Base-by-base conservation (phyloP, 2,888 invertebrate genomes). In the Orthosia gothica region DNA sequence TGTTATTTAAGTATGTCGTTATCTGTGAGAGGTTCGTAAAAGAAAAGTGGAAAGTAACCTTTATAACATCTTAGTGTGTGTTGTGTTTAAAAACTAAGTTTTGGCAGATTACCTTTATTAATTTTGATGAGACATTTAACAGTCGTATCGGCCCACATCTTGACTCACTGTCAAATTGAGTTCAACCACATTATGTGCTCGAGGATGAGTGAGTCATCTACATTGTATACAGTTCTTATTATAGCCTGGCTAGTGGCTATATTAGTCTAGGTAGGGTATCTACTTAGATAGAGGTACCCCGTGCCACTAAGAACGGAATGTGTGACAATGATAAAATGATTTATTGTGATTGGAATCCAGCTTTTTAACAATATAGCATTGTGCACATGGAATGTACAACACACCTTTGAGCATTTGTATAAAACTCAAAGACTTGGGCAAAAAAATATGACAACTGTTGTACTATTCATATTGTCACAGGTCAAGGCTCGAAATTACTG, bases 151-250 rank as follows among this genome's bases (percentile, higher is more conserved):
- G 13, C 55, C 40, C 3, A 79, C 32, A 63, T 63, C 62, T 62
- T 16, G 79, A 58, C 13, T 47, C 57, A 40, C 15, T 49, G 47
- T 49, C 57, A 18, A 72, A 72, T 71, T 58, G 50, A 72, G 57
- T 79, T 54, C 73, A 63, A 52, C 71, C 61, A 57, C 23, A 62
- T 47, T 71, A 70, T n/a, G 9, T n/a, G 9, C 49, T 52, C 54
- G 79, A 70, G 18, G 26, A 4, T 9, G n/a, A 23, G 23, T 78
- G 61, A 75, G 18, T 76, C 75, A 76, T 55, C 49, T 69, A 52
- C 45, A 57, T 23, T 15, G 72, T 50, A 40, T 49, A 57, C 16
- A 45, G 23, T 18, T 47, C 62, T 54, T 70, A 75, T 61, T 47
- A 40, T 76, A 45, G 18, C 20, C 55, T 12, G 5, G 15, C 45